A percentile compares a stretch with the other conserved stretches of the same genome.
Evolutionary conservation across 2,888 invertebrate species (phyloP).

Genomic region (Julus scanicus): DNA sequence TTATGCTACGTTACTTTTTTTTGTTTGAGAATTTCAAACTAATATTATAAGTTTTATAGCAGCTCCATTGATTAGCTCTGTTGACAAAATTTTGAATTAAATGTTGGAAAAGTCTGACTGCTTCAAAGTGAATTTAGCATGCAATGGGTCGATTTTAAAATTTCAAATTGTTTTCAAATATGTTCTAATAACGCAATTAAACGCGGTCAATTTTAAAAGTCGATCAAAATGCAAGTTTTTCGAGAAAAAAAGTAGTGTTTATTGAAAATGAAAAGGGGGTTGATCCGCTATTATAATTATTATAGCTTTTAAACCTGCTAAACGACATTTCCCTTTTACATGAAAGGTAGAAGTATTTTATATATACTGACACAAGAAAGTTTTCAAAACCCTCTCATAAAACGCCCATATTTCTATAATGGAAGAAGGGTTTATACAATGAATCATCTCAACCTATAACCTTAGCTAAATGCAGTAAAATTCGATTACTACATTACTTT

Average conservation of each 20-base stretch:
- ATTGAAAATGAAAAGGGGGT: constrained; percentile 28
- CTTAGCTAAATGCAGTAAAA: too few species aligned
- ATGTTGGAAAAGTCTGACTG: background rate
- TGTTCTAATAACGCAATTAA: background rate
- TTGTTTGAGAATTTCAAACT: background rate
- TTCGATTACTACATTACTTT: too few species aligned
- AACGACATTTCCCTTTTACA: background rate
- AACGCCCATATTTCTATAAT: constrained; percentile 6
- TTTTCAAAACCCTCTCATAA: background rate
- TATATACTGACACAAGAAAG: background rate
- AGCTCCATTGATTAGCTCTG: background rate
- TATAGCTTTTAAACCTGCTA: background rate
- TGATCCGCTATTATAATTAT: background rate
- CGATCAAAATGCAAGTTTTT: background rate
- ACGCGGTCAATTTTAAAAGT: background rate
- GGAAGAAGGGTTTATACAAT: background rate
- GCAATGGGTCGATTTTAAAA: background rate
- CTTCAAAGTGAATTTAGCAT: background rate
- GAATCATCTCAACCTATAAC: background rate
- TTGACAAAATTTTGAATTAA: background rate
- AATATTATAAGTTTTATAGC: background rate
- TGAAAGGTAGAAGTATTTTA: background rate
- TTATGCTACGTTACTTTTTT: too few species aligned
- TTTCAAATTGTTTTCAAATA: constrained; percentile 1
- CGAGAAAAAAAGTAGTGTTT: background rate